Base-by-base conservation (phyloP, 2,113 vertebrate species). In the Trochalopteron elliotii region DNA sequence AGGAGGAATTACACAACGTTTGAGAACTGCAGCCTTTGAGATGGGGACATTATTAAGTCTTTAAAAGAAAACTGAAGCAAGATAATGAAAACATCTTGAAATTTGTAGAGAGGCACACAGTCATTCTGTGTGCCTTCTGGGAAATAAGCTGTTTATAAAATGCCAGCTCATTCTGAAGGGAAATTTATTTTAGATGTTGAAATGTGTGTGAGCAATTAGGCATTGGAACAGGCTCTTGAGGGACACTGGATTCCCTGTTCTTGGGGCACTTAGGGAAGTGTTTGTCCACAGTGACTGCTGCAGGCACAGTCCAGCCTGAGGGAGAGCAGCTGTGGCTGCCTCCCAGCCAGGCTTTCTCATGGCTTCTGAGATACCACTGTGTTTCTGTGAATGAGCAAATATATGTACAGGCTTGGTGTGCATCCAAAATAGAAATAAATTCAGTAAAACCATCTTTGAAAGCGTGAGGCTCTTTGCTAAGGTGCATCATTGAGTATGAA, bases 251-350 rank as follows among this genome's bases (percentile, higher is more conserved):
- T 77, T 68, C 50, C 7, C 24, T 70, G 33, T 47, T 64, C 56
- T 35, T 56, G 40, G 44, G 60, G 19, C 42, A 52, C 72, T 67
- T 50, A 2, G 8, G 33, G 30, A 86, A 60, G 28, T 20, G 24
- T 71, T 86, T 67, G 69, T 28, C 39, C 39, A 3, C 0, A 1
- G 20, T 13, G 44, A 57, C 18, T 0, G 1, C 60, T 39, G 27
- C 57, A 63, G 64, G 47, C 42, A 89, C 25, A 77, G 47, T 61
- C 56, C 79, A 77, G 72, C 53, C 67, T 50, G 69, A 74, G 53
- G 35, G 65, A 70, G 7, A 57, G 72, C 22, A 84, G 33, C 71
- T 67, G 33, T 23, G 40, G 6, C 40, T 89, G 42, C 61, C 39
- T 81, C 61, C 56, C 82, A 82, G 24, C 17, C 61, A 64, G 74